phyloP scores from a whole-genome alignment of 2,113 vertebrate species.

The Amblyopsis rosae region DNA sequence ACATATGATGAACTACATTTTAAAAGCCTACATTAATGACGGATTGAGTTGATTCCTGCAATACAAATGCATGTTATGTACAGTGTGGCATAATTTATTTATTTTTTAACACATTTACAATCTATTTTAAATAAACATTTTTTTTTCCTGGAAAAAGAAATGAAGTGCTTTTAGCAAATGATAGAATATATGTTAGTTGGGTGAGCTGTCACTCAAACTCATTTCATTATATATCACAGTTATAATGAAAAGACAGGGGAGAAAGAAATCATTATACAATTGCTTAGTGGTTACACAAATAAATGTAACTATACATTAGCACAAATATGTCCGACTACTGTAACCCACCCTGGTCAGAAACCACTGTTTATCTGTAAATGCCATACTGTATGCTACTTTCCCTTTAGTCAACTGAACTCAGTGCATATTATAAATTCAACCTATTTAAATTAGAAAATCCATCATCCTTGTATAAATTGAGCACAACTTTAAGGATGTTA shows the following conservation, averaged over 20 bases:
- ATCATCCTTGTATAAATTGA: slow-evolving; percentile 54
- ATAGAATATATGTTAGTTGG: slow-evolving; percentile 50
- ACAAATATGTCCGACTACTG: slow-evolving; percentile 59
- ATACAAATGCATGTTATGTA: slow-evolving; percentile 73
- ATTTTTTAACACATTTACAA: slow-evolving; percentile 73
- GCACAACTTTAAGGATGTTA: slow-evolving; percentile 34
- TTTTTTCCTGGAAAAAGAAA: slow-evolving; percentile 69
- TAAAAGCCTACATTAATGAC: slow-evolving; percentile 53
- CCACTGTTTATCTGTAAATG: slow-evolving; percentile 52
- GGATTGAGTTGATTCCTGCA: slow-evolving; percentile 60
- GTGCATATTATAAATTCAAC: slow-evolving; percentile 86
- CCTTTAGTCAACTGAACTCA: slow-evolving; percentile 92
- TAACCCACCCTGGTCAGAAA: slow-evolving; percentile 60
- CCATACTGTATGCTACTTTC: slow-evolving; percentile 65
- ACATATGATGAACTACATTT: slow-evolving; percentile 47
- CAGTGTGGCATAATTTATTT: slow-evolving; percentile 73
- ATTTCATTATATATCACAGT: slow-evolving; percentile 57
- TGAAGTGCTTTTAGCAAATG: slow-evolving; percentile 79
- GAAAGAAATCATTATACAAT: slow-evolving; percentile 60
- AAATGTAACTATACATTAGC: slow-evolving; percentile 67
- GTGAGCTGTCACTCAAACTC: slow-evolving; percentile 50
- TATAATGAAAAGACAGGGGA: slow-evolving; percentile 54
- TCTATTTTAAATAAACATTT: slow-evolving; percentile 73
- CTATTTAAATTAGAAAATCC: slow-evolving; percentile 58
- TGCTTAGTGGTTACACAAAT: slow-evolving; percentile 80